phyloP scores from a whole-genome alignment of 1,140 invertebrate genomes.

The Caenorhabditis remanei region DNA sequence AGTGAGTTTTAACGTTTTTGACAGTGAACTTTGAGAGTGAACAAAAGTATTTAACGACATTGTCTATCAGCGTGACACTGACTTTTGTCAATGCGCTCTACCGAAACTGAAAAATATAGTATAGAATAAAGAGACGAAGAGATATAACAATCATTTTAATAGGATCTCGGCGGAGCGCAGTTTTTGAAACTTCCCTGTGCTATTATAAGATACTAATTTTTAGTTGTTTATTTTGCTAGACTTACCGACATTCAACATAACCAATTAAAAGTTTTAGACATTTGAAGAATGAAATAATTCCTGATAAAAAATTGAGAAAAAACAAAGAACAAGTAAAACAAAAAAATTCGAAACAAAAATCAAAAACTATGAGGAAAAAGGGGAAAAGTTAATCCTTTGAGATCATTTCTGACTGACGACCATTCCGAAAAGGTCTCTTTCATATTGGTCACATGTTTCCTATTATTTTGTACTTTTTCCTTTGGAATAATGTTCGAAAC shows the following conservation, averaged over 20 bases:
- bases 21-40: no score
- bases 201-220: no score
- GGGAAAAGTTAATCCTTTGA: slow-evolving; percentile 39
- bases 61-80: no score
- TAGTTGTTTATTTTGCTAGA: no score
- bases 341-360: background rate
- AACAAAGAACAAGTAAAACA: background rate
- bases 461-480: background rate
- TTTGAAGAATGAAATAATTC: background rate
- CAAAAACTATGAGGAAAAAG: background rate
- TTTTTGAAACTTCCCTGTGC: no score
- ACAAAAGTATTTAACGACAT: no score
- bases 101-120: background rate
- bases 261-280: background rate
- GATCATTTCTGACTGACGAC: background rate
- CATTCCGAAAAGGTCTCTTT: no score
- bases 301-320: background rate
- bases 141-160: no score
- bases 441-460: background rate
- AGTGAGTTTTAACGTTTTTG: background rate
- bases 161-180: no score
- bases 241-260: no score
- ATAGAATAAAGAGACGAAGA: no score
- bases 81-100: no score
- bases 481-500: background rate